Percentiles rank a stretch among this genome's conserved stretches.
phyloP scores from a whole-genome alignment of 2,113 vertebrate species.

The Corythornis madagascariensis region DNA sequence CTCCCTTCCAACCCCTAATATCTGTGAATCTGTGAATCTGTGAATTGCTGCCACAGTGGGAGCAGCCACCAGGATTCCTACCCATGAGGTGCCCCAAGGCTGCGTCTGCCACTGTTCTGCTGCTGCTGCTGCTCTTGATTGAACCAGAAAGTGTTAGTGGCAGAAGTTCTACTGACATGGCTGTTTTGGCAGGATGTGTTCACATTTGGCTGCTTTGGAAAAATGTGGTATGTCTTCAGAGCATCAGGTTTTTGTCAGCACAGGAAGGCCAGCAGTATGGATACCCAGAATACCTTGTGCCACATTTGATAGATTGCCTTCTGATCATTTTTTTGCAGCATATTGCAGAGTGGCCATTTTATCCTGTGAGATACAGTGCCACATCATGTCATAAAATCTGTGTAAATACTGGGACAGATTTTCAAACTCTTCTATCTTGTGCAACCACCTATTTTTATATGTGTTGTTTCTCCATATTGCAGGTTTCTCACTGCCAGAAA shows the following conservation, averaged over 20 bases:
- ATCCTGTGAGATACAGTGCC: not conserved
- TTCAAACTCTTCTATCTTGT: not conserved
- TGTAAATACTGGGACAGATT: constrained; percentile 3
- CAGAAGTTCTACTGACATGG: not conserved
- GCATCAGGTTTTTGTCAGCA: constrained; percentile 8
- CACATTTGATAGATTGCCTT: not conserved
- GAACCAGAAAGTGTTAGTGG: constrained; percentile 6
- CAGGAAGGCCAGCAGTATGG: not conserved
- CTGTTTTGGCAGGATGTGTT: not conserved
- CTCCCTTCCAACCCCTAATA: too few relatives aligned
- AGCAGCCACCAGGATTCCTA: not conserved
- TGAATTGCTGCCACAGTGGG: not conserved
- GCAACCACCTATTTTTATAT: not conserved
- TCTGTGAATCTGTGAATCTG: too few relatives aligned
- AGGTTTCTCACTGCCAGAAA: not conserved
- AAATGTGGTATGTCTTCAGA: not conserved
- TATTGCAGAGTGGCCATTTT: not conserved
- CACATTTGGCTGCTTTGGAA: not conserved
- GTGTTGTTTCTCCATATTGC: not conserved
- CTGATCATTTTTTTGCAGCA: not conserved
- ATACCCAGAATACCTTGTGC: not conserved
- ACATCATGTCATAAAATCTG: not conserved
- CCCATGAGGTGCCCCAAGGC: accelerated
- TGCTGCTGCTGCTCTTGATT: not conserved
- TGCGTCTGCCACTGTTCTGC: not conserved